Conservation (phyloP, 2,113 vertebrate genomes). For the Charadrius vociferus region DNA sequence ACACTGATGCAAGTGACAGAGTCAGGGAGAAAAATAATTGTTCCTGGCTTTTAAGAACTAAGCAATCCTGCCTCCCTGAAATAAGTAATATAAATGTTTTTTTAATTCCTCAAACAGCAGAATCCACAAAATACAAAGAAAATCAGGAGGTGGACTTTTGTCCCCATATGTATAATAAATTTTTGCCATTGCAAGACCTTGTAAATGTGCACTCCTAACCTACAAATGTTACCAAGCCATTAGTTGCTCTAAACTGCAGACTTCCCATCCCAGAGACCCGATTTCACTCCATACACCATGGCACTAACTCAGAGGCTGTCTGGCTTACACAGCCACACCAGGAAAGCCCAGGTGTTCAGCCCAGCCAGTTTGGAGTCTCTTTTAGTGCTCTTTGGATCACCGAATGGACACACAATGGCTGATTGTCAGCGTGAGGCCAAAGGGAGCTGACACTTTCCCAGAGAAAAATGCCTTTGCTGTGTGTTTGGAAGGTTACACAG, state of each 20-base stretch:
- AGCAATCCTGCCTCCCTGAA: not conserved
- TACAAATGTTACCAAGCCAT: not conserved
- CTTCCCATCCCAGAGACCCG: not conserved
- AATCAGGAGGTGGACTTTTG: not conserved
- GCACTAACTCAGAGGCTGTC: not conserved
- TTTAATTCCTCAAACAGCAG: not conserved
- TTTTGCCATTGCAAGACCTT: not conserved
- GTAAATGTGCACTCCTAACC: not conserved
- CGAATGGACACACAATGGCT: not conserved
- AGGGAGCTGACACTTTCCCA: conserved; percentile 47
- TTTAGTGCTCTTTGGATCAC: not conserved
- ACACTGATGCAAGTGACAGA: not conserved
- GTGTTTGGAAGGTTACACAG: conserved; percentile 40
- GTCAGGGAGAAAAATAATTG: not conserved
- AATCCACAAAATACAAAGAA: not conserved
- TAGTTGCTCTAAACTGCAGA: not conserved
- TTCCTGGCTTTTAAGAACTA: not conserved
- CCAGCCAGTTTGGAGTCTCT: not conserved
- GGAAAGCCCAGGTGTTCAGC: conserved; percentile 2
- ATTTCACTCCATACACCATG: not conserved
- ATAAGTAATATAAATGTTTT: not conserved
- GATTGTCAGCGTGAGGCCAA: not conserved
- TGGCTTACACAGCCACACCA: not conserved
- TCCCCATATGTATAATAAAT: not conserved
- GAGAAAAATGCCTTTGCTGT: conserved; percentile 45